These are phyloP conservation scores for Tryphoninae sp. DNA, from an alignment of 2,888 invertebrate genomes.

Conservation along the genomic window DNA sequence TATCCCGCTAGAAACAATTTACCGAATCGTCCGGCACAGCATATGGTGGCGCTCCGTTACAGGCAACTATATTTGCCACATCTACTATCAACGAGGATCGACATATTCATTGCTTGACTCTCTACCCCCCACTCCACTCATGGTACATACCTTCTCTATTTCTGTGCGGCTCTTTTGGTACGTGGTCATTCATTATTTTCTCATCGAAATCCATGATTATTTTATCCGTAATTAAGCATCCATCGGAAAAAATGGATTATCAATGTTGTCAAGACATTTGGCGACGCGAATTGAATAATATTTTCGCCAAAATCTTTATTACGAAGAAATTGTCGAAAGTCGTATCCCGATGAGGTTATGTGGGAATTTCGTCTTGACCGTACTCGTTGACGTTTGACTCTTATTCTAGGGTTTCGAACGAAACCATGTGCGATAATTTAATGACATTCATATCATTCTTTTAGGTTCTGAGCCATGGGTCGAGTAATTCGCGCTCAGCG, in stretches of 20 bases:
- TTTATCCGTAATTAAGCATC: constrained; percentile 66
- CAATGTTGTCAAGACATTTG: constrained; percentile 14
- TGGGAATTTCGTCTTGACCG: constrained; percentile 33
- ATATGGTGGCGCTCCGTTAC: not conserved
- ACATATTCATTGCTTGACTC: too few relatives aligned
- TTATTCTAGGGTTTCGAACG: constrained; percentile 6
- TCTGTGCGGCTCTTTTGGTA: constrained; percentile 71
- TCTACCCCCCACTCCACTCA: constrained; percentile 19
- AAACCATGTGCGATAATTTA: not conserved
- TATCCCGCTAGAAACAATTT: not conserved
- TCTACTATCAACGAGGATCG: not conserved
- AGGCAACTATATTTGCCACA: not conserved
- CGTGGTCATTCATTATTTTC: constrained; percentile 60
- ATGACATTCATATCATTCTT: constrained; percentile 41
- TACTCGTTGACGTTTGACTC: constrained; percentile 50
- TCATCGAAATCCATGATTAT: constrained; percentile 69
- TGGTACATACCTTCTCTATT: constrained; percentile 68
- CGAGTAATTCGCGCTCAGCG: constrained; percentile 99
- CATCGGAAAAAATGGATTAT: constrained; percentile 25
- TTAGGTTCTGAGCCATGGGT: constrained; percentile 89
- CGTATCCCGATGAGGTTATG: constrained; percentile 68
- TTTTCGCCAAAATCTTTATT: constrained; percentile 39
- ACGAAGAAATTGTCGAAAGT: constrained; percentile 18
- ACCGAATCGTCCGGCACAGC: not conserved
- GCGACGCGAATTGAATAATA: constrained; percentile 33